Evolutionary conservation across 2,113 vertebrate genomes (phyloP), one percentile per base, ranked within the genome.

Genomic region (Limnothrissa miodon): DNA sequence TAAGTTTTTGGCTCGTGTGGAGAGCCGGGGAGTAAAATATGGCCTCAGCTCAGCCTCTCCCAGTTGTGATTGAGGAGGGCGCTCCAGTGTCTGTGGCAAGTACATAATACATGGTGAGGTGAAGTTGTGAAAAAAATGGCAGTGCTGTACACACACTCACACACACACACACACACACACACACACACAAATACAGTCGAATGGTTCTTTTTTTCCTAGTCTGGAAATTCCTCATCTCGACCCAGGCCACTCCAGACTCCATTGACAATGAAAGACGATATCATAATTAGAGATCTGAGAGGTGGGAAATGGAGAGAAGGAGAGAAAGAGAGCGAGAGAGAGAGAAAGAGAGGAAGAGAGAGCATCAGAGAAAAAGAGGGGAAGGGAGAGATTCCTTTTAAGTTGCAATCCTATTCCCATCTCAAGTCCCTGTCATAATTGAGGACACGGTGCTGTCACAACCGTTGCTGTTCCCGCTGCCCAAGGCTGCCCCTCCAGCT

Each of bases 211-310:
- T 66, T 66, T 66, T 29, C 10, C 66, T 39, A 96, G 94, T 94
- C 91, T 90, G 86, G 93, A 89, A 94, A 89, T 93, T 95, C 94
- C 94, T 94, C 92, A 92, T 90, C 90, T 91, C 87, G 46, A 36
- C 89, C 85, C 15, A 4, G 87, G 87, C 85, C 59, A 93, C 92
- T 83, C 90, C 93, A 90, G 92, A 90, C 48, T 81, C 83, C 87
- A 87, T 92, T 89, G 90, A 87, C 90, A 85, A 62, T 87, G 94
- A 94, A 98, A 97, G 95, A 90, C 85, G 95, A 97, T 96, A 96
- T 95, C 93, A 95, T 96, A 96, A 96, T 96, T 95, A 95, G 94
- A 92, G 88, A 94, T 91, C 95, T 95, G 91, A 90, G 93, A 89
- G 89, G 87, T 94, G 90, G 90, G 89, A 90, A 85, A 90, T 93